Base-by-base conservation (phyloP, 2,113 vertebrate species). In the Anarrhichthys ocellatus region DNA sequence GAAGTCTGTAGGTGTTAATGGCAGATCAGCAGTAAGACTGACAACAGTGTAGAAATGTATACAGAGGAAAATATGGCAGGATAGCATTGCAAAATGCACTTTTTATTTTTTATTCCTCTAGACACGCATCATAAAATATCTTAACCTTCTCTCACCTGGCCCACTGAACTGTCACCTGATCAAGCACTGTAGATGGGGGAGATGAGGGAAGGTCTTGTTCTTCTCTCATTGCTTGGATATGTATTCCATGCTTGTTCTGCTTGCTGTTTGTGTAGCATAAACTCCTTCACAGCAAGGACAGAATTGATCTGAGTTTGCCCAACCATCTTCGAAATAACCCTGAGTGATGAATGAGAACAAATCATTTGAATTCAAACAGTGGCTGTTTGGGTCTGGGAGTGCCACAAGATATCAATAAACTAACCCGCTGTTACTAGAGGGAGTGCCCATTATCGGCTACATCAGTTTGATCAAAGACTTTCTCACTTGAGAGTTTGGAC, bases 301-400 rank as follows among this genome's bases (percentile, higher is more conserved):
- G 63, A 74, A 85, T 66, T 52, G 46, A 87, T 87, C 69, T 24
- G 40, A 32, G 34, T 82, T 80, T 78, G 42, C 27, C 20, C 48
- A 44, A 76, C 87, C 67, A 69, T 87, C 66, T 80, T 48, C 24
- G 48, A 91, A 91, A 84, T 82, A 50, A 83, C 69, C 66, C 72
- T 80, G 58, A 15, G 64, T 36, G 24, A 70, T 76, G 84, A 89
- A 81, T 73, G 52, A 59, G 18, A 73, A 62, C 42, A 67, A 54
- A 84, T 80, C 1, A 81, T 85, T 85, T 78, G 42, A 76, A 87
- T 87, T 82, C 77, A 87, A 59, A 72, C 1, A 6, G 38, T 48
- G 46, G 61, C 76, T 74, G 38, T 66, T 76, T 29, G 52, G 20
- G 59, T 80, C 48, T 50, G 77, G 67, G 71, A 72, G 73, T 29